Evolutionary conservation across 2,797 vertebrate genomes (phyloP).

Genomic region (Clarias pachynema): DNA sequence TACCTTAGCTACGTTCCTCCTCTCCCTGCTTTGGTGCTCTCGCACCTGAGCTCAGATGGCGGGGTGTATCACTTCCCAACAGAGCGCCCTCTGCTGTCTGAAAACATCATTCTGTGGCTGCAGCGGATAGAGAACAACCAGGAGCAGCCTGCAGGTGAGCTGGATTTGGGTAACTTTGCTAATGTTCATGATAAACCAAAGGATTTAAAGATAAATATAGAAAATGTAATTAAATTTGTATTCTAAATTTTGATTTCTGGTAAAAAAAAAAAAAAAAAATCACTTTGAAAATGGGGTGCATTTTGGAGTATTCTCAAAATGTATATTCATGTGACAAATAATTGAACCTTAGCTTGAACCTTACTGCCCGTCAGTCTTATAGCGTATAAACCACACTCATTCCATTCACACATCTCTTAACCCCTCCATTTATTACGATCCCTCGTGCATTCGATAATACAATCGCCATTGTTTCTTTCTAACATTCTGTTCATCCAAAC

Average conservation of each 20-base stretch:
- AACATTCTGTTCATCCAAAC: not conserved
- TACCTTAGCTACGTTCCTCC: conserved; percentile 80
- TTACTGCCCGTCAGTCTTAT: not conserved
- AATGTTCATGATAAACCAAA: not conserved
- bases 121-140: conserved; percentile 10
- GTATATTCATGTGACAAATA: not conserved
- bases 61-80: conserved; percentile 76
- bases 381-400: not conserved
- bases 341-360: too few species aligned
- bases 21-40: conserved; percentile 83
- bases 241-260: not conserved
- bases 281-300: not conserved
- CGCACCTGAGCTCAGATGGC: conserved; percentile 72
- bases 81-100: conserved; percentile 18
- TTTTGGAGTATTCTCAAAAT: not conserved
- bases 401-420: not conserved
- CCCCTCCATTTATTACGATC: conserved; percentile 13
- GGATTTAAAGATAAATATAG: not conserved
- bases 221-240: not conserved
- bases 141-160: conserved; percentile 11
- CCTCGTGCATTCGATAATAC: conserved; percentile 20
- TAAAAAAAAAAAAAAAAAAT: not conserved
- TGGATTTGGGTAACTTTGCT: not conserved
- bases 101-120: conserved; percentile 16
- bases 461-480: conserved; percentile 38